phyloP scores from a whole-genome alignment of 37 sponge, comb jelly and placozoan genomes.

The Ianthella basta region DNA sequence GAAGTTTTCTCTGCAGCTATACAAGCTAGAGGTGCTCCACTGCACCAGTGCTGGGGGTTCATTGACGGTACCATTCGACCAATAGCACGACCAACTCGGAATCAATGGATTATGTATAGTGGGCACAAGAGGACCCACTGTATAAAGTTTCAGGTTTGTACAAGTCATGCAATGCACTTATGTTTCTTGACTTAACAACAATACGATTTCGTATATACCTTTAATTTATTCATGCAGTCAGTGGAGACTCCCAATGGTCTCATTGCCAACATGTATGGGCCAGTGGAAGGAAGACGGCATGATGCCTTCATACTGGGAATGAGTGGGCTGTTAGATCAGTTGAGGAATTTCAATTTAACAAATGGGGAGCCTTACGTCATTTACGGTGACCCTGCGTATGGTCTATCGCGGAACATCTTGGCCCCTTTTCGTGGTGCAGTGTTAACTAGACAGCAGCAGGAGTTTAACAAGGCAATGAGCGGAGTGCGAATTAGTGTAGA shows the following conservation, averaged over 20 bases:
- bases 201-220: too few relatives aligned
- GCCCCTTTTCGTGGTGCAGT: background rate
- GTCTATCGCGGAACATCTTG: background rate
- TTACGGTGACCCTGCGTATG: background rate
- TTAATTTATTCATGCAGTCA: background rate
- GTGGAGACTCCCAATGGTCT: conserved; percentile 1
- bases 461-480: too few relatives aligned
- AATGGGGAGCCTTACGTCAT: background rate
- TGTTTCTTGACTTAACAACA: background rate
- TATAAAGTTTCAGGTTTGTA: conserved; percentile 7
- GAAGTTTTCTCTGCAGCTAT: background rate
- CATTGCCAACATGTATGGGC: conserved; percentile 9
- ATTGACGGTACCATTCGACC: background rate
- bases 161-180: background rate
- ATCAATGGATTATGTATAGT: conserved; percentile 11
- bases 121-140: background rate
- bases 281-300: background rate
- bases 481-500: too few relatives aligned
- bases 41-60: background rate
- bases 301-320: background rate
- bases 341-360: background rate
- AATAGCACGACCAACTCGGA: background rate
- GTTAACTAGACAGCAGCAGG: too few relatives aligned
- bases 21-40: background rate
- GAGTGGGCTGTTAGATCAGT: background rate